Evolutionary conservation across 2,888 invertebrate species (phyloP).

Genomic region (Pilophorus perplexus): DNA sequence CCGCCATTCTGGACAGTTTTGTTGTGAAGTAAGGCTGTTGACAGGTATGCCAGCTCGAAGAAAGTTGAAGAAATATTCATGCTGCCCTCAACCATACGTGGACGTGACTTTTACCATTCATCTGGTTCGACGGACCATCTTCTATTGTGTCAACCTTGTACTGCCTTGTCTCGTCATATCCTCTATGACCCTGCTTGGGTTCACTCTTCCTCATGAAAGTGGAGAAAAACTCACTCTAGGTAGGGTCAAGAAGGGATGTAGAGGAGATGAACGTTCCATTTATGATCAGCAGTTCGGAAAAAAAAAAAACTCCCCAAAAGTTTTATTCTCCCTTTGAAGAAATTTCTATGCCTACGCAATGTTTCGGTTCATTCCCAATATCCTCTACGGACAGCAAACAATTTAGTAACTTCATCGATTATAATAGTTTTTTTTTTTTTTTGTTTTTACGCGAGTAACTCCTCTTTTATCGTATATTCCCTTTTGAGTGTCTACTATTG

Average conservation of each 20-base stretch:
- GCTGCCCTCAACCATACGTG: constrained; percentile 91
- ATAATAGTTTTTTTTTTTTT: too few species aligned
- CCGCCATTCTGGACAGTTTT: constrained; percentile 37
- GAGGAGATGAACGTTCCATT: too few species aligned
- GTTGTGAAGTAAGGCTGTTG: constrained; percentile 46
- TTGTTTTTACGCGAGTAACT: too few species aligned
- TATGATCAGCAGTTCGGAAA: too few species aligned
- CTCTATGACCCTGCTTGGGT: constrained; percentile 96
- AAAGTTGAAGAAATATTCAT: constrained; percentile 85
- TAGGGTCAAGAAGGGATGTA: too few species aligned
- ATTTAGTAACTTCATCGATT: too few species aligned
- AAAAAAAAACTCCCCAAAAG: too few species aligned
- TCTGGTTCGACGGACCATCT: constrained; percentile 91
- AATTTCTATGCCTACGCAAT: background rate
- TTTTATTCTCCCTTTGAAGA: background rate
- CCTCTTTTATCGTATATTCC: too few species aligned
- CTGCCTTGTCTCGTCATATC: constrained; percentile 98
- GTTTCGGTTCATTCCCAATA: background rate
- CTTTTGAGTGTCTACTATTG: too few species aligned
- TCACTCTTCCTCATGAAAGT: constrained; percentile 96
- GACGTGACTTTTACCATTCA: constrained; percentile 96
- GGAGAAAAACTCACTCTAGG: constrained; percentile 94
- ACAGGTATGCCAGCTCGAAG: constrained; percentile 89
- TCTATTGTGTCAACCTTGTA: constrained; percentile 99
- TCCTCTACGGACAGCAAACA: too few species aligned